Percentiles rank a stretch among this genome's conserved stretches.
Evolutionary conservation across 1,140 invertebrate species (phyloP).

Genomic region (Drosophila chauvacae): DNA sequence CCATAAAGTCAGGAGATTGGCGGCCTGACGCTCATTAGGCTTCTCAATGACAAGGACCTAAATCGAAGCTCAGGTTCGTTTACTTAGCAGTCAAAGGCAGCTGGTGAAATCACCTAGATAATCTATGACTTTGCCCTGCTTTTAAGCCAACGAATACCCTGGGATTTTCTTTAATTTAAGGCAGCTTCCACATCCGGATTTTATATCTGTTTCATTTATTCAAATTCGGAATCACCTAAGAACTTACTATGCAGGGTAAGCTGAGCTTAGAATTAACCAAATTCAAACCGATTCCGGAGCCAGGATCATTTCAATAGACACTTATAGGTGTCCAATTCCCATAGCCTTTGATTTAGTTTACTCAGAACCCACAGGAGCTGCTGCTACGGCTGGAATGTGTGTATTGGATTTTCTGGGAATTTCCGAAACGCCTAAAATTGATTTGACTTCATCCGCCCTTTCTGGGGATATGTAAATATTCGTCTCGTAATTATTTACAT

Average conservation of each 20-base stretch:
- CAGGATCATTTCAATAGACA: not conserved
- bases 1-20: conserved; percentile 52
- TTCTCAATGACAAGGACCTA: conserved; percentile 14
- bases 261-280: not conserved
- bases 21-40: conserved; percentile 51
- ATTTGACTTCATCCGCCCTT: conserved; percentile 20
- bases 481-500: conserved; percentile 43
- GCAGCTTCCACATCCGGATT: not conserved
- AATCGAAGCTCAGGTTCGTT: conserved; percentile 8
- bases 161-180: no score
- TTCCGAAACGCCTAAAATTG: conserved; percentile 17
- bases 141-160: not conserved
- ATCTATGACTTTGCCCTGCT: not conserved
- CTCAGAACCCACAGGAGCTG: not conserved
- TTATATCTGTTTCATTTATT: not conserved
- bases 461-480: conserved; percentile 34
- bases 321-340: conserved; percentile 1
- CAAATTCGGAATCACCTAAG: not conserved
- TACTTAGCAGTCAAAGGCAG: conserved; percentile 13
- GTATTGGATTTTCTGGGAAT: conserved; percentile 22
- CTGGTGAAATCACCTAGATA: not conserved
- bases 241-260: not conserved
- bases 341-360: conserved; percentile 8
- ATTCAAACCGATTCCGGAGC: not conserved
- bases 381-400: not conserved